phyloP scores from a whole-genome alignment of 2,113 vertebrate genomes.

The Pseudorhombus dupliciocellatus region DNA sequence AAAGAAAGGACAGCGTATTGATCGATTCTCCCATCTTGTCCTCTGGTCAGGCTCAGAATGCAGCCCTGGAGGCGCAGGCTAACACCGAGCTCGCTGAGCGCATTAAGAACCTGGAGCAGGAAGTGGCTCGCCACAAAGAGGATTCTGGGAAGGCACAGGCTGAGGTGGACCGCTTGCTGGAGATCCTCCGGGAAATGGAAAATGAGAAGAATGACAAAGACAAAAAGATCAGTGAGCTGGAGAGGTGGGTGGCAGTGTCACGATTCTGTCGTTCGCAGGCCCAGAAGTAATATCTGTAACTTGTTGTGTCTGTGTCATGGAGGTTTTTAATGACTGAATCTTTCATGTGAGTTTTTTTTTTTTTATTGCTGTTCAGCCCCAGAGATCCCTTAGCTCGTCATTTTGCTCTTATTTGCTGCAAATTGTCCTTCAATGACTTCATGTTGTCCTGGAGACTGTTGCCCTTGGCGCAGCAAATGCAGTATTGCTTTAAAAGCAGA shows the following conservation, averaged over 20 bases:
- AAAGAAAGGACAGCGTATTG: neutral
- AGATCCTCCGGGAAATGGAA: conserved; percentile 98
- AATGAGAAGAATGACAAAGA: conserved; percentile 99
- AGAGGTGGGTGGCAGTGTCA: conserved; percentile 83
- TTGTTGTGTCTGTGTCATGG: neutral
- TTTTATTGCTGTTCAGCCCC: neutral
- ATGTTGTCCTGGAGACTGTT: conserved; percentile 18
- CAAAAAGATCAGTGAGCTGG: conserved; percentile 95
- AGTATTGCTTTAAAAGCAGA: conserved; percentile 6
- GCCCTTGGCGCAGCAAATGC: conserved; percentile 1
- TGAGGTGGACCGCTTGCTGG: conserved; percentile 96
- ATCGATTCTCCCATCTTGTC: conserved; percentile 12
- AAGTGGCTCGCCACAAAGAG: conserved; percentile 88
- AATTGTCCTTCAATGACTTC: conserved; percentile 1
- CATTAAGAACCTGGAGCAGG: conserved; percentile 88
- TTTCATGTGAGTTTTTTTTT: neutral
- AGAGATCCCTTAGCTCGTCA: neutral
- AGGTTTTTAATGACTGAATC: neutral
- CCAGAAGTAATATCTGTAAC: neutral
- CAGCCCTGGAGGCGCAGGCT: conserved; percentile 89
- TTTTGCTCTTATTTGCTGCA: neutral
- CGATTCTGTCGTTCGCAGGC: too few relatives aligned
- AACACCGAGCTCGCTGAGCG: conserved; percentile 90
- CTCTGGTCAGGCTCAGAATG: conserved; percentile 87
- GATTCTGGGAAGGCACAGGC: conserved; percentile 93